A percentile compares a stretch with the other conserved stretches of the same genome.
Conservation (phyloP, 2,888 invertebrate species). For the Ceraclea dissimilis region DNA sequence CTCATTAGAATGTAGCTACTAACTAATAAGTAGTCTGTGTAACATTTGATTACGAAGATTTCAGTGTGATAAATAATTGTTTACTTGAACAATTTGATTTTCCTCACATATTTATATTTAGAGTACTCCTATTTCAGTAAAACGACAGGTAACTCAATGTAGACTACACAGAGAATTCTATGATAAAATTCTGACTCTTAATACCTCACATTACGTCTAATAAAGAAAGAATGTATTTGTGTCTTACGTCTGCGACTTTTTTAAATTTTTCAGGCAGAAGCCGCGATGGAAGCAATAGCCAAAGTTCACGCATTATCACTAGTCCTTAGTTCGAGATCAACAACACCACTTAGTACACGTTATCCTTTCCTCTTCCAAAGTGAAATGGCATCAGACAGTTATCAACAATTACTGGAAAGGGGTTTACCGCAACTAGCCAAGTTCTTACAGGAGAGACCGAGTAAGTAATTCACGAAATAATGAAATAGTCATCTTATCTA, state of each 20-base stretch:
- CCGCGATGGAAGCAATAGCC: conserved; percentile 65
- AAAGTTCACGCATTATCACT: conserved; percentile 67
- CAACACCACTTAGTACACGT: conserved; percentile 42
- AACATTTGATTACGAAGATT: no score
- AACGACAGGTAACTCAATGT: no score
- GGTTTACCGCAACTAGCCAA: conserved; percentile 68
- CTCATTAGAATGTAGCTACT: no score
- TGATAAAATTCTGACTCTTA: no score
- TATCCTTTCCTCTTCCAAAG: conserved; percentile 68
- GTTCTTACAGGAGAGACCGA: conserved; percentile 60
- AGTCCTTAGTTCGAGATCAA: conserved; percentile 34
- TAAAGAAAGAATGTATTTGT: neutral
- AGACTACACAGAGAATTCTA: no score
- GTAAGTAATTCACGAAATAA: conserved; percentile 39
- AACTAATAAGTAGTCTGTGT: no score
- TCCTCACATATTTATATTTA: no score
- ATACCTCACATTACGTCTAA: no score
- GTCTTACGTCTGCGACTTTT: neutral
- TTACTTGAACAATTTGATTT: no score
- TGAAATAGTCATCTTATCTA: no score
- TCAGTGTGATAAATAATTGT: no score
- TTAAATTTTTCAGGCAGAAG: conserved; percentile 50
- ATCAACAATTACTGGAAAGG: conserved; percentile 68
- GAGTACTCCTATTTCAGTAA: no score
- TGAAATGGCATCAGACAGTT: conserved; percentile 70